Evolutionary conservation across 2,797 vertebrate genomes (phyloP).

Genomic region (Enteromius thamalakanensis): DNA sequence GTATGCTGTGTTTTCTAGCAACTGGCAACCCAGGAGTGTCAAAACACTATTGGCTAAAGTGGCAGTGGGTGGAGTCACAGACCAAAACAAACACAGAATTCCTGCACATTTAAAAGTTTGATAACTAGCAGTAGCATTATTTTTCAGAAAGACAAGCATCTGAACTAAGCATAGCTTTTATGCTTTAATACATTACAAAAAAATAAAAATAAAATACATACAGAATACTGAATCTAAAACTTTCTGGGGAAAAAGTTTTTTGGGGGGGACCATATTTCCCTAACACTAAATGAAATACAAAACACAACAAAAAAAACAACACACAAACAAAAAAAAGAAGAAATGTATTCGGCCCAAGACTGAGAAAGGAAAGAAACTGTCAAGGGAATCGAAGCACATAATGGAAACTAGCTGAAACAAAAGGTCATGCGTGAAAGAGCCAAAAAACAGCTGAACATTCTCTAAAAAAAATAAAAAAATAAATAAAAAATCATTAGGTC

Average conservation of each 20-base stretch:
- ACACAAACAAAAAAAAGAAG: background rate
- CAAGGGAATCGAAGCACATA: background rate
- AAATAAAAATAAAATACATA: background rate
- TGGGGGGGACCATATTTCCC: background rate
- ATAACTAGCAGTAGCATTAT: background rate
- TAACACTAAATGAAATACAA: background rate
- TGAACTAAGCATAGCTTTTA: background rate
- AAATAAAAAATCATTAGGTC: background rate
- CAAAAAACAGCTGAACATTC: background rate
- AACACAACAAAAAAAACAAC: too few species aligned
- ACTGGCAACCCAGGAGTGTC: background rate
- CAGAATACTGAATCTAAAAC: background rate
- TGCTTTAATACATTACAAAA: background rate
- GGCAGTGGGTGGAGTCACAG: background rate
- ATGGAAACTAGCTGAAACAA: constrained; percentile 15
- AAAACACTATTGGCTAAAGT: background rate
- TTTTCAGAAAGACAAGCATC: background rate
- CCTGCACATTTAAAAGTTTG: background rate
- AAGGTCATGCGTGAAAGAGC: background rate
- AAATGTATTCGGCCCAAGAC: background rate
- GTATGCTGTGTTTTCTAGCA: background rate
- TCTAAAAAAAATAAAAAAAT: too few species aligned
- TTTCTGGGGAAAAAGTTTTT: background rate
- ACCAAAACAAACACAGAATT: background rate
- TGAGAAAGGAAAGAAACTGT: background rate